A percentile compares a stretch with the other conserved stretches of the same genome.
Conservation (phyloP, 92 coral and sea anemone genomes). For the Zoanthus sansibaricus region DNA sequence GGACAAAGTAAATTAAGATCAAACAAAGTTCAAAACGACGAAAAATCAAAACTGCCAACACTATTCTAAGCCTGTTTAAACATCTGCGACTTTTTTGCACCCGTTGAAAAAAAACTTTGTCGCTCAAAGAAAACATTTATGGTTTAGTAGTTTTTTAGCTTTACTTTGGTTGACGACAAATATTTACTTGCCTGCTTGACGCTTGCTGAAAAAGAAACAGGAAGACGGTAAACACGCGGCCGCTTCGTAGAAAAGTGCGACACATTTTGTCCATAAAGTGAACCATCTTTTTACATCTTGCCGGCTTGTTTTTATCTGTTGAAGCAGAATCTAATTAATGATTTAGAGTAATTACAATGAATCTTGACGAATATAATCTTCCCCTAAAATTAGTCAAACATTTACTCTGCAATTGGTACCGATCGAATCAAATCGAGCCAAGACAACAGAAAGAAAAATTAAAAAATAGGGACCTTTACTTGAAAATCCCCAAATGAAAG, state of each 20-base stretch:
- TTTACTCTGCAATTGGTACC: background rate
- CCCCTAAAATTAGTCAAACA: background rate
- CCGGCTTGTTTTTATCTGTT: background rate
- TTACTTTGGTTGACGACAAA: background rate
- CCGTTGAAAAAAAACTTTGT: too few relatives aligned
- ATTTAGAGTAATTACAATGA: background rate
- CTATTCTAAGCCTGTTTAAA: too few relatives aligned
- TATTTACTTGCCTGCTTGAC: conserved; percentile 27
- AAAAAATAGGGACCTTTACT: background rate
- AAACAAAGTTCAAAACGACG: too few relatives aligned
- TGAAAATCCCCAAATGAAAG: background rate
- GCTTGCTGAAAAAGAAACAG: background rate
- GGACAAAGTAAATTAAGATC: too few relatives aligned
- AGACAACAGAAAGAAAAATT: background rate
- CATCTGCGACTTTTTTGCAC: too few relatives aligned
- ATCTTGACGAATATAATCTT: background rate
- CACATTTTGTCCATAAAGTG: background rate
- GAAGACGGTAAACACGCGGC: background rate
- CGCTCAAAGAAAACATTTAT: background rate
- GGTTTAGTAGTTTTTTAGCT: background rate
- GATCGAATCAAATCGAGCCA: background rate
- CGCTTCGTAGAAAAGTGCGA: background rate
- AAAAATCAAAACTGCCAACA: too few relatives aligned
- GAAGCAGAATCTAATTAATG: background rate
- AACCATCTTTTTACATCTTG: background rate